Base-by-base conservation (phyloP, 2,888 invertebrate genomes). In the Chrysomela aeneicollis region DNA sequence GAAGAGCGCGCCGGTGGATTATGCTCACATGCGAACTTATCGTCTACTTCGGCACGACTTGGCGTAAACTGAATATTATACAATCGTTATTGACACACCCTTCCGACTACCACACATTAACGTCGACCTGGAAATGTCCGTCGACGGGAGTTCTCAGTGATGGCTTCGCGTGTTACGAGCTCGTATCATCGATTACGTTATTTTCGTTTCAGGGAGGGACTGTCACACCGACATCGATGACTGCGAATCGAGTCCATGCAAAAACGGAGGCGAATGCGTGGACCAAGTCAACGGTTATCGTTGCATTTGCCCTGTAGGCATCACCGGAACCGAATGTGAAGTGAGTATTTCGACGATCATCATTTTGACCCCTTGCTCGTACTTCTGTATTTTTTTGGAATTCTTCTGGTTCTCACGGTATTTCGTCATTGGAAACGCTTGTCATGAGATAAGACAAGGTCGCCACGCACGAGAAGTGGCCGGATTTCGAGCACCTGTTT, bases 261-360 rank as follows among this genome's bases (percentile, higher is more conserved):
- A 90, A 77, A 92, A 96, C 83, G 95, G 94, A 54, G 96, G 94
- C 75, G 93, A 94, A 82, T 97, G 96, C 81, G 90, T 92, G 46
- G 94, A 96, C 81, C 87, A 92, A 82, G 89, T 92, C 66, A 92
- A 92, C 81, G 89, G 90, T 59, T 95, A 92, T 84, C 90, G 92
- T 78, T 95, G 95, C 85, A 93, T 94, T 77, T 95, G 95, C 82
- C 94, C 93, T 55, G 91, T 93, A 65, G 95, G 95, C 72, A 95
- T 90, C 84, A 92, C 92, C 61, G 96, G 96, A 66, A 86, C 88
- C 70, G 88, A 92, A 79, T 96, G 95, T 83, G 94, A 96, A 88
- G 94, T 94, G 83, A 82, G 82, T 79, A 59, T 51, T 17, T 26
- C 52, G n/a, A n/a, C n/a, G n/a, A n/a, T n/a, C n/a, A n/a, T 19